Base-by-base conservation (phyloP, 2,888 invertebrate species). In the Caenorhabditis sp. region DNA sequence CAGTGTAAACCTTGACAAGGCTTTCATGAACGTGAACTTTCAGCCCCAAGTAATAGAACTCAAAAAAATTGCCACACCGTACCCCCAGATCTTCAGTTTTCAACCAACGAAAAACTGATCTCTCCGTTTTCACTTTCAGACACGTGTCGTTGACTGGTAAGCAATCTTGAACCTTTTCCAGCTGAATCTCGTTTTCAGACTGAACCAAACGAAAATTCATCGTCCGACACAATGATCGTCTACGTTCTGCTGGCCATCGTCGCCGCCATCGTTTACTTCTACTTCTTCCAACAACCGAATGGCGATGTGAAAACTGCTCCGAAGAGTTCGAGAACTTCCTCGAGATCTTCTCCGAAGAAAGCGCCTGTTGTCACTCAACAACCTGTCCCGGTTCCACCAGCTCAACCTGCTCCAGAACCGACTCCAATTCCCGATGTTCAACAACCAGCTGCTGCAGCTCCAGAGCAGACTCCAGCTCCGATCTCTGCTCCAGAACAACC, bases 211-310 rank as follows among this genome's bases (percentile, higher is more conserved):
- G 47, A 66, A 68, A 76, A 76, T 66, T 66, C 75, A 66, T 26
- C 54, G 12, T 19, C 47, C 47, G 56, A 35, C 49, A 56, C 28
- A 12, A 76, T 76, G 76, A 61, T 76, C 38, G 68, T 76, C 41
- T 76, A 76, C 68, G 68, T 76, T 47, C 51, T 68, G 24, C 76
- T 76, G 66, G 76, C 66, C 7, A 61, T 76, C 61, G 24, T 69
- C 51, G 76, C 68, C 69, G 68, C 58, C 35, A 59, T 68, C 68
- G 76, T 68, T 68, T 76, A 51, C 22, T 26, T 54, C 26, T 76
- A 61, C 59, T 76, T 49, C 51, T 76, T 38, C 19, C 49, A 24
- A 19, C 49, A n/a, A 49, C 22, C 14, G 35, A 35, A n/a, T 24
- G 38, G 14, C 1, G 24, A 26, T 26, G 54, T 26, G 14, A 54